These are phyloP conservation scores for Drosophila setosimentum DNA, from an alignment of 2,888 invertebrate species.

Conservation along the genomic window DNA sequence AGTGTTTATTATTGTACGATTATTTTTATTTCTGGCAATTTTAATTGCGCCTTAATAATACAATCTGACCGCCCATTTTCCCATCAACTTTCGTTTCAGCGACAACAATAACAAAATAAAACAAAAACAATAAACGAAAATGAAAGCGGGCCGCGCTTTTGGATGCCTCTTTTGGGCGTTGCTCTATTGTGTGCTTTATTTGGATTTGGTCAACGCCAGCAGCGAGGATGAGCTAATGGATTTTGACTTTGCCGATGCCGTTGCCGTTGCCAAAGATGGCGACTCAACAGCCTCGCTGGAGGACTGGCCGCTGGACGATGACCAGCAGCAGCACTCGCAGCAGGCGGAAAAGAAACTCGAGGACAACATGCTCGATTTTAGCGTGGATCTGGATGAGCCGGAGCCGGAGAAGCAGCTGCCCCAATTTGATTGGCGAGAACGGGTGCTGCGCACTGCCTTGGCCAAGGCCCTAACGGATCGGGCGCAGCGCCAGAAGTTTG, in stretches of 20 bases:
- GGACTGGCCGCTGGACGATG: slow-evolving; percentile 80
- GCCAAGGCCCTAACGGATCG: slow-evolving; percentile 87
- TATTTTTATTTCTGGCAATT: slow-evolving; percentile 37
- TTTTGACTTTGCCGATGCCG: slow-evolving; percentile 76
- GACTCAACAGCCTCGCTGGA: slow-evolving; percentile 59
- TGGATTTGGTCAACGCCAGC: slow-evolving; percentile 61
- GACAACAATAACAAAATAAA: slow-evolving; percentile 20
- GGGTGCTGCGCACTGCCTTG: slow-evolving; percentile 86
- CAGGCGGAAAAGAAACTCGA: slow-evolving; percentile 59
- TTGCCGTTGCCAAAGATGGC: slow-evolving; percentile 80
- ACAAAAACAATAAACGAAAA: slow-evolving; percentile 47
- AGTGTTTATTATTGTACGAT: slow-evolving; percentile 31
- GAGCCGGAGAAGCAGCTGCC: slow-evolving; percentile 67
- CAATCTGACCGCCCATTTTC: slow-evolving; percentile 64
- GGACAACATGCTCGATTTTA: slow-evolving; percentile 68
- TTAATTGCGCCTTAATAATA: slow-evolving; percentile 63
- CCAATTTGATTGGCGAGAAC: slow-evolving; percentile 85
- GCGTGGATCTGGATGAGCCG: slow-evolving; percentile 70
- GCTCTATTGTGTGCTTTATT: slow-evolving; percentile 71
- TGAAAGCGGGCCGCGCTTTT: slow-evolving; percentile 67
- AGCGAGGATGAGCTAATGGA: slow-evolving; percentile 76
- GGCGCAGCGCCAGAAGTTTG: slow-evolving; percentile 87
- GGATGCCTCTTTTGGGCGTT: slow-evolving; percentile 71
- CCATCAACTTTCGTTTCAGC: slow-evolving; percentile 70
- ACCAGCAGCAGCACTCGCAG: slow-evolving; percentile 48